Conservation (phyloP, 2,113 vertebrate species). For the Lampris megalopsis region DNA sequence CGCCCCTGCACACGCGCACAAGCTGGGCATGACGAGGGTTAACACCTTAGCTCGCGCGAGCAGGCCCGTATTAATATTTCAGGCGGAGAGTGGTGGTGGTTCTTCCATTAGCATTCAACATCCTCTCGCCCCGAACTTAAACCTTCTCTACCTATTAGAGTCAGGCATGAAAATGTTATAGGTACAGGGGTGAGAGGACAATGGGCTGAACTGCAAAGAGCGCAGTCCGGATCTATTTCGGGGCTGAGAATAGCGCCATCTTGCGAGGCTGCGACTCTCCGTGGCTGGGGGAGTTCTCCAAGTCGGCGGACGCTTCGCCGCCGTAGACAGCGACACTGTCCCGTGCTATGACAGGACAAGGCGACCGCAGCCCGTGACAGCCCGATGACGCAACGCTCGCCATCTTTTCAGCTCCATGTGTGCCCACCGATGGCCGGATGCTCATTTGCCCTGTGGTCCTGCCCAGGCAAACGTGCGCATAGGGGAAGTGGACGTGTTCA, state of each 20-base stretch:
- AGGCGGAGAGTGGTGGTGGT: conserved; percentile 34
- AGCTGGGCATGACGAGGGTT: conserved; percentile 26
- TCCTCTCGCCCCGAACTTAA: conserved; percentile 53
- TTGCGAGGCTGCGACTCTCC: conserved; percentile 5
- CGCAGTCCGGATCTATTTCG: conserved; percentile 63
- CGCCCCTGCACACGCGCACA: background rate
- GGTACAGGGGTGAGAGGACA: conserved; percentile 25
- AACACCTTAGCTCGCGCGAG: conserved; percentile 30
- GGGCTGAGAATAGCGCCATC: conserved; percentile 54
- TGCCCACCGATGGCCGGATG: background rate
- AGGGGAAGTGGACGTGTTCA: too few species aligned
- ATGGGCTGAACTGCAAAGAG: conserved; percentile 30
- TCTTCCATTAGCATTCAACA: conserved; percentile 57
- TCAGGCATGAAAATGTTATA: conserved; percentile 71
- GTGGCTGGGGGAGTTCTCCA: background rate
- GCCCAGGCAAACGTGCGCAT: too few species aligned
- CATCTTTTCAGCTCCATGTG: conserved; percentile 85
- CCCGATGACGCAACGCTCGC: too few species aligned
- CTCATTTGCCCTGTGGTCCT: too few species aligned
- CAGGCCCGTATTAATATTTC: conserved; percentile 72
- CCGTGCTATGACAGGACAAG: conserved; percentile 31
- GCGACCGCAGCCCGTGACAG: too few species aligned
- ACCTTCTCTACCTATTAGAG: conserved; percentile 56
- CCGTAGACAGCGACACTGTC: conserved; percentile 68
- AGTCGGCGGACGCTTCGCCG: conserved; percentile 25